These are phyloP conservation scores for Philotrypesis tridentata DNA, from an alignment of 1,140 invertebrate species.

Conservation along the genomic window DNA sequence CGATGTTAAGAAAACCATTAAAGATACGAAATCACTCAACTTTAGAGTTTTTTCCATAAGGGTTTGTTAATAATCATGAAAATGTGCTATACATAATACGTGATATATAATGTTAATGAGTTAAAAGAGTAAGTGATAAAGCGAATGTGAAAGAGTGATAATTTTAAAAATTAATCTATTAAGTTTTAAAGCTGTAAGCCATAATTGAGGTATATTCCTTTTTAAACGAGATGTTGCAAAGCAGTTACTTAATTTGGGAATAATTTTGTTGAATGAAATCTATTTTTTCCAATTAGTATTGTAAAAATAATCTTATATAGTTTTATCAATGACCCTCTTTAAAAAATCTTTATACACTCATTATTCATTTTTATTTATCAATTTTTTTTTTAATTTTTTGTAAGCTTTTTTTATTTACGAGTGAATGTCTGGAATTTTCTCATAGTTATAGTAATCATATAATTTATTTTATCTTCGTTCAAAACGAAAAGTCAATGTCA, in stretches of 20 bases:
- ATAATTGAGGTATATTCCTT: slow-evolving; percentile 23
- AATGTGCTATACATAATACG: slow-evolving; percentile 30
- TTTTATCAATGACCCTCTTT: neutral
- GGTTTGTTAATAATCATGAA: slow-evolving; percentile 22
- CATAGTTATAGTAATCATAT: slow-evolving; percentile 23
- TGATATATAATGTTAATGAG: slow-evolving; percentile 35
- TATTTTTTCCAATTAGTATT: neutral
- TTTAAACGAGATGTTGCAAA: slow-evolving; percentile 15
- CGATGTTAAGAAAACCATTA: no score
- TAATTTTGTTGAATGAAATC: neutral
- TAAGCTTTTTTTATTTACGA: neutral
- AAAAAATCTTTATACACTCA: neutral
- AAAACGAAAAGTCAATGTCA: neutral
- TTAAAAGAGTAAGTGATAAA: neutral
- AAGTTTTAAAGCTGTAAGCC: slow-evolving; percentile 16
- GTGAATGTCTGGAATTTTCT: slow-evolving; percentile 14
- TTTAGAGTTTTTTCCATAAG: no score
- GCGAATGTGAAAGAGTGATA: slow-evolving; percentile 8
- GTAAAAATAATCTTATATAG: neutral
- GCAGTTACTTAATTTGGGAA: slow-evolving; percentile 1
- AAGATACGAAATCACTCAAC: no score
- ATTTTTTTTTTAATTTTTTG: neutral
- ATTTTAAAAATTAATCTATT: slow-evolving; percentile 33
- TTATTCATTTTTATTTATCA: slow-evolving; percentile 25
- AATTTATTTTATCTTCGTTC: slow-evolving; percentile 32